Conservation (phyloP, 2,113 vertebrate species). For the Neolamprologus fasciatus region DNA sequence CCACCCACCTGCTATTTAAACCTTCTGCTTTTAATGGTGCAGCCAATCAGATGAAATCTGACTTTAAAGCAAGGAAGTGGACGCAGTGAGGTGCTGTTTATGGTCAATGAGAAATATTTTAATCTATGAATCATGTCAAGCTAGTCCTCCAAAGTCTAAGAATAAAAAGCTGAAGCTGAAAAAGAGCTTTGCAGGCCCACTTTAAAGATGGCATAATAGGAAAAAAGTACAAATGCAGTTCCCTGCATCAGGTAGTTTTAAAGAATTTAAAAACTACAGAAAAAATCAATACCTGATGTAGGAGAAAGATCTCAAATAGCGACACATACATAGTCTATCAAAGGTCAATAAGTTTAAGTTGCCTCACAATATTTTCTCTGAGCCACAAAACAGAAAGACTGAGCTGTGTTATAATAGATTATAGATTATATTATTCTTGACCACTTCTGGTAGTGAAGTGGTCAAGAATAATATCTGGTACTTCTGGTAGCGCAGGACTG, state of each 20-base stretch:
- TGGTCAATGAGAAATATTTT: background rate
- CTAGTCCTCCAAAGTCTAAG: background rate
- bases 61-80: background rate
- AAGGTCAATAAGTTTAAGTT: background rate
- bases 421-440: background rate
- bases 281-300: background rate
- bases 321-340: background rate
- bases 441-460: background rate
- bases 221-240: background rate
- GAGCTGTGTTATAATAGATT: background rate
- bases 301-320: accelerated
- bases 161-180: background rate
- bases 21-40: background rate
- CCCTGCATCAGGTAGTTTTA: background rate
- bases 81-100: background rate
- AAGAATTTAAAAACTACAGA: background rate
- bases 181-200: background rate
- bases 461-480: background rate
- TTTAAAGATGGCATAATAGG: background rate
- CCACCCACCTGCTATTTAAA: background rate
- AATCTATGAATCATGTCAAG: background rate
- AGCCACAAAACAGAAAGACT: background rate
- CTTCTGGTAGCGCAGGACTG: background rate
- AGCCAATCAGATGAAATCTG: background rate
- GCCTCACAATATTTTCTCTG: background rate